Conservation (phyloP, 2,113 vertebrate genomes). For the Suncus etruscus region DNA sequence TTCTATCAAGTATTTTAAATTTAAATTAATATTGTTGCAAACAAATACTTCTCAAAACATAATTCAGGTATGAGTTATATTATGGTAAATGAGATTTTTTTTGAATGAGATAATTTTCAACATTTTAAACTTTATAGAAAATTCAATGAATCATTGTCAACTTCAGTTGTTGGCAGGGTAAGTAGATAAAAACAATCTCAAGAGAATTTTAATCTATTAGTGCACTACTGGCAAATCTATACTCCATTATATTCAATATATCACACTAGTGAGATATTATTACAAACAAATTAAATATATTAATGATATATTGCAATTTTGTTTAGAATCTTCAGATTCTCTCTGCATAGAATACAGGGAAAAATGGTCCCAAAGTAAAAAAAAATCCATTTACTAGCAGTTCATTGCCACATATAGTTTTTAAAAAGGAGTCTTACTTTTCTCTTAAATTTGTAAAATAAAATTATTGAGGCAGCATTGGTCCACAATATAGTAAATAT, state of each 20-base stretch:
- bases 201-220: not conserved
- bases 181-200: not conserved
- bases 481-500: too few relatives aligned
- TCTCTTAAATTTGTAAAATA: too few relatives aligned
- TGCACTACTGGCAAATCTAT: constrained; percentile 10
- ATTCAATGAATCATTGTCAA: not conserved
- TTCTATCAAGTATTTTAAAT: not conserved
- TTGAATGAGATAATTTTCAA: not conserved
- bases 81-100: not conserved
- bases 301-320: not conserved
- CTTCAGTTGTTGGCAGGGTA: not conserved
- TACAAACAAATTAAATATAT: constrained; percentile 8
- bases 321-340: constrained; percentile 40
- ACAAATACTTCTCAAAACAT: not conserved
- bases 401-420: constrained; percentile 67
- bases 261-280: constrained; percentile 6
- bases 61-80: not conserved
- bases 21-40: not conserved
- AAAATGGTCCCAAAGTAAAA: constrained; percentile 21
- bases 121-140: not conserved
- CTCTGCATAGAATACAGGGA: not conserved
- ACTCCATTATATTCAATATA: not conserved
- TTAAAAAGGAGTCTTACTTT: constrained; percentile 55
- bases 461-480: too few relatives aligned
- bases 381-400: constrained; percentile 44